phyloP scores from a whole-genome alignment of 2,888 invertebrate genomes.

The Drosophila robusta region DNA sequence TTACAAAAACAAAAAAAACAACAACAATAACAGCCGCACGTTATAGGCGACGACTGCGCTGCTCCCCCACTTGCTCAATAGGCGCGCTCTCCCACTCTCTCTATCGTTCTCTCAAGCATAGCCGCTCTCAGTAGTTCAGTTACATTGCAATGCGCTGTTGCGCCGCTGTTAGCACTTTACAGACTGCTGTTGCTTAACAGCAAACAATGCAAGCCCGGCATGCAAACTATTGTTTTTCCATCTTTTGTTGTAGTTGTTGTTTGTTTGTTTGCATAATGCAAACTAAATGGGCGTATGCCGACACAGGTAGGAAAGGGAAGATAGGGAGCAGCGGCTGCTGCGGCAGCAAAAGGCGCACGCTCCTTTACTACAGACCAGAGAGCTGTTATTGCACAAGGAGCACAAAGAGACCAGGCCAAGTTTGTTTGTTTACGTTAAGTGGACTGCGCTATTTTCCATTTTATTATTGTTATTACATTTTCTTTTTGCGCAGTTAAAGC shows the following conservation, averaged over 20 bases:
- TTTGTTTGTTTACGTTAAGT: constrained; percentile 53
- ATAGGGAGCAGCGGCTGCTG: constrained; percentile 4
- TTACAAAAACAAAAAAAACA: constrained; percentile 42
- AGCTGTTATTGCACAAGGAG: constrained; percentile 5
- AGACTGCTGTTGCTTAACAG: constrained; percentile 36
- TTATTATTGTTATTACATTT: constrained; percentile 12
- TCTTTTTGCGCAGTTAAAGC: constrained; percentile 12
- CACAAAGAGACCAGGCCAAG: constrained; percentile 14
- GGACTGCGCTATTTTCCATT: constrained; percentile 32
- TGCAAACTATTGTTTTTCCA: constrained; percentile 36
- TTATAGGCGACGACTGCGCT: constrained; percentile 47
- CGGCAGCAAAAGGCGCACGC: constrained; percentile 41
- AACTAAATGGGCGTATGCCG: constrained; percentile 34
- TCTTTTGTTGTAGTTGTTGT: constrained; percentile 11
- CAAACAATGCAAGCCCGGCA: constrained; percentile 41
- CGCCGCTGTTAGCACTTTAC: constrained; percentile 54
- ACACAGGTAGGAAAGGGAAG: constrained; percentile 6
- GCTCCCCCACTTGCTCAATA: constrained; percentile 50
- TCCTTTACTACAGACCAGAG: constrained; percentile 9
- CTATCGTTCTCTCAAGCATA: constrained; percentile 13
- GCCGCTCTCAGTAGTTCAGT: constrained; percentile 34
- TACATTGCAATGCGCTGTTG: constrained; percentile 49
- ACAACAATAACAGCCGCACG: constrained; percentile 38
- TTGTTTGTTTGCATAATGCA: constrained; percentile 41
- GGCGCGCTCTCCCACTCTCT: constrained; percentile 27